Evolutionary conservation across 2,113 vertebrate genomes (phyloP).

Genomic region (Alouatta palliata): DNA sequence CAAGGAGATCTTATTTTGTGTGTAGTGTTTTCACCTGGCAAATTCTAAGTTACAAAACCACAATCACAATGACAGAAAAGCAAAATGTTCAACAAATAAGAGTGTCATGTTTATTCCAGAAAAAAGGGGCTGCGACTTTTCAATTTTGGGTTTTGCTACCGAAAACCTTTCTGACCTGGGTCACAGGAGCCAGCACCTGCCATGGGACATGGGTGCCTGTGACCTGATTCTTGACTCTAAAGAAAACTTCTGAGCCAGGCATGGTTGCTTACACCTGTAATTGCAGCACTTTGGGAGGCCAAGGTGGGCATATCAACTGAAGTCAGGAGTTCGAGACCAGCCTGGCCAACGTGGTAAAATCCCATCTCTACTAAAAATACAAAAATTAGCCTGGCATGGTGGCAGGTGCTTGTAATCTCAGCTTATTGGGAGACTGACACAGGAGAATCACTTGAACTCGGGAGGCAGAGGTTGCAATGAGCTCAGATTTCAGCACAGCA

Average conservation of each 20-base stretch:
- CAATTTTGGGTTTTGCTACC: background rate
- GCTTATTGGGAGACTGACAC: too few relatives aligned
- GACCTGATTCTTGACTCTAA: background rate
- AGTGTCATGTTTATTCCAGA: background rate
- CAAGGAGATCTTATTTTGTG: background rate
- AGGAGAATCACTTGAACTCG: too few relatives aligned
- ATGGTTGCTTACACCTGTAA: too few relatives aligned
- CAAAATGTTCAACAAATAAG: background rate
- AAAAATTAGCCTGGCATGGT: too few relatives aligned
- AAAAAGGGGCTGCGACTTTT: background rate
- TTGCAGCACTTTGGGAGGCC: too few relatives aligned
- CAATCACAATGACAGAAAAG: background rate
- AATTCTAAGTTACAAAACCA: background rate
- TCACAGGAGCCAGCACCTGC: background rate
- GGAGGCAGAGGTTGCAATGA: too few relatives aligned
- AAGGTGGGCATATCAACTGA: too few relatives aligned
- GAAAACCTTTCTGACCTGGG: background rate
- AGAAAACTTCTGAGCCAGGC: background rate
- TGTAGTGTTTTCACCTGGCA: background rate
- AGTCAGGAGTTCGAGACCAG: too few relatives aligned
- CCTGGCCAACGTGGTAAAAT: too few relatives aligned
- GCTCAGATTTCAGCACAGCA: too few relatives aligned
- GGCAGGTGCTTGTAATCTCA: too few relatives aligned
- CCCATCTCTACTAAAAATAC: too few relatives aligned
- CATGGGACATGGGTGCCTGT: accelerated